These are phyloP conservation scores for Mycalesis mineus DNA, from an alignment of 2,888 invertebrate species.

Conservation along the genomic window DNA sequence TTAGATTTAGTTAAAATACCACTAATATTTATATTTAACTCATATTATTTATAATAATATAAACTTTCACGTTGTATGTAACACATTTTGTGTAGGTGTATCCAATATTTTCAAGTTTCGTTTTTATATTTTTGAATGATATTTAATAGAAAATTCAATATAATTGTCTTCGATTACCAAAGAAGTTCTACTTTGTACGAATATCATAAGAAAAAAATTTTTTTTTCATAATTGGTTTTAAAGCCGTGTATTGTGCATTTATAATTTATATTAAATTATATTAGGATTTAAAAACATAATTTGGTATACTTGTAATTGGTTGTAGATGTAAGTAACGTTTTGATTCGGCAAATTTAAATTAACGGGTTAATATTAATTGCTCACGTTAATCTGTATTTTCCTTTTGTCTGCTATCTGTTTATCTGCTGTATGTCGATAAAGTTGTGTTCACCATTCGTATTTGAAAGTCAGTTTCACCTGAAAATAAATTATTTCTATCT, in stretches of 20 bases:
- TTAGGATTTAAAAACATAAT: not conserved
- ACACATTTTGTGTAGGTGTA: not conserved
- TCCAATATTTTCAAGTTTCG: not conserved
- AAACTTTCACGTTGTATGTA: not conserved
- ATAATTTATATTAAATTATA: slow-evolving; percentile 10
- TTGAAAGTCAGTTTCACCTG: no score
- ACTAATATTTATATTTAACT: not conserved
- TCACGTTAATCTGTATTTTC: no score
- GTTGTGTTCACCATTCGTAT: no score
- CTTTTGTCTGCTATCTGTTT: no score
- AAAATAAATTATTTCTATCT: no score
- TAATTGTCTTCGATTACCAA: slow-evolving; percentile 13
- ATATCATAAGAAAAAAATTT: not conserved
- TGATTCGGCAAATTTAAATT: no score
- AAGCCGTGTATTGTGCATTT: slow-evolving; percentile 4
- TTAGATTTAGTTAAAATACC: not conserved
- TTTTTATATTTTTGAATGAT: no score
- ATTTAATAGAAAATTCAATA: not conserved
- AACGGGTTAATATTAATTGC: no score
- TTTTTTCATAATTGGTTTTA: not conserved
- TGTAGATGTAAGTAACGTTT: not conserved
- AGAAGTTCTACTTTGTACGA: slow-evolving; percentile 9
- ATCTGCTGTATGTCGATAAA: no score
- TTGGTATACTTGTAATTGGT: not conserved
- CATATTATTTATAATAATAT: not conserved